Conservation (phyloP, 2,888 invertebrate genomes). For the Heliconius charithonia region DNA sequence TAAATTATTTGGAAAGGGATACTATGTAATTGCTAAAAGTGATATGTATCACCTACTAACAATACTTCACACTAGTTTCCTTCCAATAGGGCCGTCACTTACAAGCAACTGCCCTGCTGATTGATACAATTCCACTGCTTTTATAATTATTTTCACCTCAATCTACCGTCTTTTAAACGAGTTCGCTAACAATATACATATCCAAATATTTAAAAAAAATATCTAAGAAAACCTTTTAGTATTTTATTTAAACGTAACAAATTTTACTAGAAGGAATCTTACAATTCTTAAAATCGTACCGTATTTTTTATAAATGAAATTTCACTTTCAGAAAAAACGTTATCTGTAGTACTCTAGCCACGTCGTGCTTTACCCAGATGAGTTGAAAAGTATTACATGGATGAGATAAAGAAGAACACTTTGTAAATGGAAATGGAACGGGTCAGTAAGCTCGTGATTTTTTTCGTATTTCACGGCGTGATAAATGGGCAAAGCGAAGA, state of each 20-base stretch:
- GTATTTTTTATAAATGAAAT: slow-evolving; percentile 15
- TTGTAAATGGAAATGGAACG: slow-evolving; percentile 77
- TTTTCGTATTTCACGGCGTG: slow-evolving; percentile 72
- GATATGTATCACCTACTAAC: too few relatives aligned
- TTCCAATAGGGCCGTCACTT: too few relatives aligned
- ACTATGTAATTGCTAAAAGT: too few relatives aligned
- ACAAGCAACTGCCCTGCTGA: too few relatives aligned
- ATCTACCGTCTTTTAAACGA: too few relatives aligned
- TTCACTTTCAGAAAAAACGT: slow-evolving; percentile 30
- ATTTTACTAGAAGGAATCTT: slow-evolving; percentile 2
- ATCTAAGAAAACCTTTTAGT: not conserved
- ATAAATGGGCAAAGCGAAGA: slow-evolving; percentile 68
- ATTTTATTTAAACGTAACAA: not conserved
- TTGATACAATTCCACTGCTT: too few relatives aligned
- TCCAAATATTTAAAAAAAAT: not conserved
- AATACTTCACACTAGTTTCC: too few relatives aligned
- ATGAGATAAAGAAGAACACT: slow-evolving; percentile 71
- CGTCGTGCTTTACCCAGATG: slow-evolving; percentile 40
- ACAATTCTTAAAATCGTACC: slow-evolving; percentile 8
- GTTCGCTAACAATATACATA: too few relatives aligned
- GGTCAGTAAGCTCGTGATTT: slow-evolving; percentile 72
- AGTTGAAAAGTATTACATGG: slow-evolving; percentile 66
- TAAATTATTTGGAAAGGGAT: too few relatives aligned
- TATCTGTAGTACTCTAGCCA: slow-evolving; percentile 38
- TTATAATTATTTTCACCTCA: too few relatives aligned